Evolutionary conservation across 2,888 invertebrate species (phyloP), one percentile per base, ranked within the genome.

Genomic region (Loripinus fragilis): DNA sequence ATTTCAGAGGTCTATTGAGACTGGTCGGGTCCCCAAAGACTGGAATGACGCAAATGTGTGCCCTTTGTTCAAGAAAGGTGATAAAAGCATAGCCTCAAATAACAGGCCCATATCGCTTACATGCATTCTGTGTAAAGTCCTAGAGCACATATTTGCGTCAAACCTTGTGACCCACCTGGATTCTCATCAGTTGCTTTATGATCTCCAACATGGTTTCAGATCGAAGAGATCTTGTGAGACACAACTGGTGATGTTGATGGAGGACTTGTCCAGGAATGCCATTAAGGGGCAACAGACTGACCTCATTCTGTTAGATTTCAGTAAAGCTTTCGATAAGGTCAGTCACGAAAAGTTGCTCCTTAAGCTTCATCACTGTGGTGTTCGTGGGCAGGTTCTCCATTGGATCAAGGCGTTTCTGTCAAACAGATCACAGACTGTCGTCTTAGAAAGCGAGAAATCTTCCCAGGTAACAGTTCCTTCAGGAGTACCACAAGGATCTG

Each of bases 121-220:
- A 10, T 75, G 75, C 64, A 60, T 69, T 17, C 65, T 75, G 8
- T 75, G 68, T 45, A 64, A 69, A 45, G 25, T 69, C 33, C 33
- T 69, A 8, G 74, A 74, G 42, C 75, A 75, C 35, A 75, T 75
- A 23, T 48, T 70, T 23, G 75, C 69, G n/a, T 70, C 68, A 45
- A 70, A 60, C 35, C 25, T 75, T 17, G 38, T 64, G n/a, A 64
- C 42, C 17, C 69, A 75, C 41, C 35, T 75, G 42, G 35, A 60
- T 25, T 45, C 33, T 35, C 55, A 68, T 55, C 45, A 71, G n/a
- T 17, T 76, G 0, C 35, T 71, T 25, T 76, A 71, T 45, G 55
- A 71, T 38, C 41, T 71, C 0, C 71, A 76, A 17, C 76, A 76
- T 68, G 76, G 76, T 1, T 76, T 68, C 25, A 71, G 71, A 42